phyloP scores from a whole-genome alignment of 2,797 vertebrate genomes.

The Carapus acus region DNA sequence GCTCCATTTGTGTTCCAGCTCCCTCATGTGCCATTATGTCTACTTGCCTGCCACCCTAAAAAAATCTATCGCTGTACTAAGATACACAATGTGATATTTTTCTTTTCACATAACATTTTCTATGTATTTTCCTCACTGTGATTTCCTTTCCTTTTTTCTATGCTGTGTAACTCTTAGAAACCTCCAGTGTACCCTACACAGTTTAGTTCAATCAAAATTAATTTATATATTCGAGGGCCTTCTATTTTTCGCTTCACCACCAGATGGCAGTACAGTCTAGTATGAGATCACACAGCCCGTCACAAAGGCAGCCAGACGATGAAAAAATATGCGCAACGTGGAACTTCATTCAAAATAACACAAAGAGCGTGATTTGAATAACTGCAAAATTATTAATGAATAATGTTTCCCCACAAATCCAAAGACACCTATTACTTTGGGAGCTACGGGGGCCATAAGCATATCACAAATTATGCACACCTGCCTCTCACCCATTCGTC shows the following conservation, averaged over 20 bases:
- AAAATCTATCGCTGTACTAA: not conserved
- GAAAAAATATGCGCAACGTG: not conserved
- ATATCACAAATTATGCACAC: not conserved
- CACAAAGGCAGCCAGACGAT: not conserved
- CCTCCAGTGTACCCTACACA: too few species aligned
- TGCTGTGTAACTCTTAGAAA: too few species aligned
- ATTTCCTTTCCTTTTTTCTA: too few species aligned
- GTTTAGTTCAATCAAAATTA: too few species aligned
- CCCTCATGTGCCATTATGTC: not conserved
- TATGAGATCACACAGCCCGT: not conserved
- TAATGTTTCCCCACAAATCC: not conserved
- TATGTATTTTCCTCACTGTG: too few species aligned
- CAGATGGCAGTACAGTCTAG: conserved; percentile 42
- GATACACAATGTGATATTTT: not conserved
- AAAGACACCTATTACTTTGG: not conserved
- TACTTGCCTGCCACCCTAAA: not conserved
- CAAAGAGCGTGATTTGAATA: not conserved
- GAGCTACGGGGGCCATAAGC: not conserved
- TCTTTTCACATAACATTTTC: too few species aligned
- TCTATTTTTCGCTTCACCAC: conserved; percentile 34
- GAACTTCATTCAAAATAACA: not conserved
- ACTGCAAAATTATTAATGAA: not conserved
- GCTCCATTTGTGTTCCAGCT: not conserved
- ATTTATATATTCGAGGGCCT: too few species aligned
- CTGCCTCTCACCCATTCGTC: not conserved